These are phyloP conservation scores for Scaeva pyrastri DNA, from an alignment of 2,888 invertebrate species.

Conservation along the genomic window DNA sequence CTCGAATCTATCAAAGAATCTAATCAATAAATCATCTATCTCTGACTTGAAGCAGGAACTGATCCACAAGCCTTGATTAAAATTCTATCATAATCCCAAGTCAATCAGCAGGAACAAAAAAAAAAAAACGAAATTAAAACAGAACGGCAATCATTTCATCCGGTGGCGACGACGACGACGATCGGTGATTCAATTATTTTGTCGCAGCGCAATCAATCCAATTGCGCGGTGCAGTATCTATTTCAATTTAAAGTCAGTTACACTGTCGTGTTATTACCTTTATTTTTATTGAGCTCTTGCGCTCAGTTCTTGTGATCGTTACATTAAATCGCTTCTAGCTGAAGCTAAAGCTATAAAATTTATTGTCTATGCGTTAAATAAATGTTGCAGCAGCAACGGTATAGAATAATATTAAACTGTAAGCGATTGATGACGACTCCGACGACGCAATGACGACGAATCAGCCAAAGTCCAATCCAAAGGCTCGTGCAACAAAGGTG, in stretches of 20 bases:
- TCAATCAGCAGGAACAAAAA: constrained; percentile 1
- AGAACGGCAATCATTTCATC: constrained; percentile 61
- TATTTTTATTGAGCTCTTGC: constrained; percentile 42
- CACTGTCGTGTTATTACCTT: constrained; percentile 36
- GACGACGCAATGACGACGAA: background rate
- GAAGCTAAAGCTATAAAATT: constrained; percentile 1
- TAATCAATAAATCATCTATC: constrained; percentile 22
- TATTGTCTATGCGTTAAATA: constrained; percentile 8
- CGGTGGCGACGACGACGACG: constrained; percentile 45
- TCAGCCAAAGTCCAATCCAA: background rate
- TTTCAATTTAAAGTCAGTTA: constrained; percentile 52
- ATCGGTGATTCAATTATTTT: constrained; percentile 66
- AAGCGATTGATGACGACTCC: constrained; percentile 2
- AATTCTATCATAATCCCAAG: constrained; percentile 44
- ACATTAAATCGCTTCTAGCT: background rate
- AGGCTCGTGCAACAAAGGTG: constrained; percentile 64
- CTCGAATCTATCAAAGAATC: background rate
- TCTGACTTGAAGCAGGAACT: constrained; percentile 18
- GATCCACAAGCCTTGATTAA: constrained; percentile 25
- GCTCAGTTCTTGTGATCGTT: background rate
- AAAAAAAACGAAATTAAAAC: background rate
- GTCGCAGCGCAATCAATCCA: constrained; percentile 65
- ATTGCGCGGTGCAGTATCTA: constrained; percentile 53
- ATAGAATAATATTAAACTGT: constrained; percentile 4
- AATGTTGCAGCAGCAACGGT: background rate